Conservation (phyloP, 1,140 invertebrate species). For the Tetranychus cinnabarinus region DNA sequence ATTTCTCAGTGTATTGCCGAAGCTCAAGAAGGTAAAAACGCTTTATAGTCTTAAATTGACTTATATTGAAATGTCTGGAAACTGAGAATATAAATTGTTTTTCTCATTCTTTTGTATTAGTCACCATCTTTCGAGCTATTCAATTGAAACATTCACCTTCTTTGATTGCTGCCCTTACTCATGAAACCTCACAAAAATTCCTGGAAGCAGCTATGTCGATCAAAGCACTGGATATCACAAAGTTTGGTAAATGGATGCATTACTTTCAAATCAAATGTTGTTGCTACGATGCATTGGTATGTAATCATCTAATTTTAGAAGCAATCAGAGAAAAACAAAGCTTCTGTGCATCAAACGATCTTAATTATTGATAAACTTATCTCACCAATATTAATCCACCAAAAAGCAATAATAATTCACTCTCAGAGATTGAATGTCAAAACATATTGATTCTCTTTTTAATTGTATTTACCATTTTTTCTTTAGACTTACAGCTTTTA, state of each 20-base stretch:
- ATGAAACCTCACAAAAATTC: slow-evolving; percentile 39
- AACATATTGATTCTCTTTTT: too few species aligned
- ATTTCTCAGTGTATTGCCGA: slow-evolving; percentile 41
- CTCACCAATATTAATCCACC: neutral
- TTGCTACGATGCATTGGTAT: slow-evolving; percentile 39
- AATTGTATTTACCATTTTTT: slow-evolving; percentile 11
- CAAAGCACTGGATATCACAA: slow-evolving; percentile 27
- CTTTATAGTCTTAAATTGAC: neutral
- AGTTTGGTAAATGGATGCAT: slow-evolving; percentile 37
- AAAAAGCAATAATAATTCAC: neutral
- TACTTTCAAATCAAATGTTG: slow-evolving; percentile 39
- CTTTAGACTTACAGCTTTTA: slow-evolving; percentile 37
- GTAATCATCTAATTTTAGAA: slow-evolving; percentile 12
- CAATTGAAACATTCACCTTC: slow-evolving; percentile 39
- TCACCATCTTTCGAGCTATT: slow-evolving; percentile 41
- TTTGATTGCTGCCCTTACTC: slow-evolving; percentile 36
- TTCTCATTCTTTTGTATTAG: slow-evolving; percentile 18
- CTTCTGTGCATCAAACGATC: neutral
- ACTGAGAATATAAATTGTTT: neutral
- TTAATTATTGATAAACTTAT: neutral
- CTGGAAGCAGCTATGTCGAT: slow-evolving; percentile 31
- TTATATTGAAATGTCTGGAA: neutral
- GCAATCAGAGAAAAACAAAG: neutral
- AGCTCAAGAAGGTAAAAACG: slow-evolving; percentile 36
- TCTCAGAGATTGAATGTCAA: neutral